Percentiles rank a stretch among this genome's conserved stretches.
These are phyloP conservation scores for Lumbricus terrestris DNA, from an alignment of 2,888 invertebrate genomes.

Conservation along the genomic window DNA sequence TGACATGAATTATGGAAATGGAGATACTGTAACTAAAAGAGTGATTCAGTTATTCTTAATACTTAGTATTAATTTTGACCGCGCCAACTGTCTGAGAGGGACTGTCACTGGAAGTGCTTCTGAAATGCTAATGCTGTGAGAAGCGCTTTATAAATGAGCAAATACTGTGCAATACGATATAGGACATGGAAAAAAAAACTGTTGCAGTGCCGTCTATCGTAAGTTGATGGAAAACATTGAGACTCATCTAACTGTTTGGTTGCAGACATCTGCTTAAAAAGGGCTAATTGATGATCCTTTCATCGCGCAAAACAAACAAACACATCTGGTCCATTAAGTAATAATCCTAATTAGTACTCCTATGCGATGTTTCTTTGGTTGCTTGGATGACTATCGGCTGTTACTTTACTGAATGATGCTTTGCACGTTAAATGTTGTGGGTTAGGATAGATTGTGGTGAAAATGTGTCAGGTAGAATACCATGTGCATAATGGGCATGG, in stretches of 20 bases:
- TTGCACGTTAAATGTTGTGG: background rate
- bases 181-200: background rate
- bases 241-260: too few species aligned
- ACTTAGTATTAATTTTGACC: background rate
- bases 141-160: too few species aligned
- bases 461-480: too few species aligned
- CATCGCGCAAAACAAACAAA: background rate
- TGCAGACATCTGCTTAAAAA: background rate
- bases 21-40: too few species aligned
- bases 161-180: too few species aligned
- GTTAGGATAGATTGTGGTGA: background rate
- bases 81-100: background rate
- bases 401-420: background rate
- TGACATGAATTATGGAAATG: background rate
- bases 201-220: background rate
- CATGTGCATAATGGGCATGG: background rate
- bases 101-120: too few species aligned
- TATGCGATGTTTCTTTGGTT: background rate
- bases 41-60: too few species aligned
- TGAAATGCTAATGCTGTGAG: too few species aligned
- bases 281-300: background rate
- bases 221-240: background rate
- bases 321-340: background rate
- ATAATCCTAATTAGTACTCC: background rate
- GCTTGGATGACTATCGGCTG: background rate